phyloP scores from a whole-genome alignment of 2,888 invertebrate genomes.

The Torymus texanus region DNA sequence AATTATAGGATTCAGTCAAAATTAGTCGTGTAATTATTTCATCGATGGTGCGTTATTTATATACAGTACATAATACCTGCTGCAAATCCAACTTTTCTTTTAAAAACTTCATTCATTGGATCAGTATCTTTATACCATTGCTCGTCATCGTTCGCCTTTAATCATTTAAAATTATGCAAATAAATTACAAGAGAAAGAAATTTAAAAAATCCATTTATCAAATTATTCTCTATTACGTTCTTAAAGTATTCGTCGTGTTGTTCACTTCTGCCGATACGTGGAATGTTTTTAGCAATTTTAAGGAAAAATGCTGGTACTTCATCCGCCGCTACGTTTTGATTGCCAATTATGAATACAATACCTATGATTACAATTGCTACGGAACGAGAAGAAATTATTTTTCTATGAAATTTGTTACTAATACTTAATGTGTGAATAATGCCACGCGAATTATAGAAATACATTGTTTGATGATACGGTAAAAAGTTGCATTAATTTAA shows the following conservation, averaged over 20 bases:
- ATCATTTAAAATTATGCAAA: slow-evolving; percentile 4
- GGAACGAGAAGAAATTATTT: not conserved
- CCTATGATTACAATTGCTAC: slow-evolving; percentile 23
- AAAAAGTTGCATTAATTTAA: no score
- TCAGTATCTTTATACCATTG: slow-evolving; percentile 19
- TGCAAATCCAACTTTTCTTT: slow-evolving; percentile 42
- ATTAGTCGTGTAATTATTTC: no score
- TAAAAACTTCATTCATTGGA: slow-evolving; percentile 9
- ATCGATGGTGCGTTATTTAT: no score
- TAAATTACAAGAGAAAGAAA: no score
- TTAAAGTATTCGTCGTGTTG: slow-evolving; percentile 4
- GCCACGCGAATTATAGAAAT: no score
- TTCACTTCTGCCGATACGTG: slow-evolving; percentile 52
- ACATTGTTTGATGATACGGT: no score
- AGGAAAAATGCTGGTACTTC: slow-evolving; percentile 70
- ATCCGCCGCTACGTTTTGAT: slow-evolving; percentile 58
- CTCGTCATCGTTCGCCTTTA: slow-evolving; percentile 10
- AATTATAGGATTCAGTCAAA: no score
- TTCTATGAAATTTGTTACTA: not conserved
- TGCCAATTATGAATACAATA: not conserved
- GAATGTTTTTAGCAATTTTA: slow-evolving; percentile 71
- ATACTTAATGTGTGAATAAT: no score
- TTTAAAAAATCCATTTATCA: no score
- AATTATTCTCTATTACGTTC: slow-evolving; percentile 28
- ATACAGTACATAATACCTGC: slow-evolving; percentile 30